These are phyloP conservation scores for Keiferia lycopersicella DNA, from an alignment of 2,888 invertebrate genomes.

Conservation along the genomic window DNA sequence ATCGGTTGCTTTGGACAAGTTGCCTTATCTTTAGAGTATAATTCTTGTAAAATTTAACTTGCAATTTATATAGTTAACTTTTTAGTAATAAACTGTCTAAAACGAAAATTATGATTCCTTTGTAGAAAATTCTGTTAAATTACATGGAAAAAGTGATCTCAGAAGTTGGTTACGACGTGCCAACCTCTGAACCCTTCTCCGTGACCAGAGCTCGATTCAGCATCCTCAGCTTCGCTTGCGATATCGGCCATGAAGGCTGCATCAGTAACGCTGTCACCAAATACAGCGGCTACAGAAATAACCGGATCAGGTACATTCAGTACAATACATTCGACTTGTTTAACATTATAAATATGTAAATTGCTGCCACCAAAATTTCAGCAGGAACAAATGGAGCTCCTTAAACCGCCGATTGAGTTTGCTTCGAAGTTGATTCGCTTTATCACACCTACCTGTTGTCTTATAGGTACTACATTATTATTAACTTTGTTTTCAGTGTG, in stretches of 20 bases:
- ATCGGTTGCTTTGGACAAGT: not conserved
- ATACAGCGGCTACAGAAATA: constrained; percentile 47
- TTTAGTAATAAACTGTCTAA: no score
- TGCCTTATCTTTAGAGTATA: no score
- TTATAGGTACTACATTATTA: no score
- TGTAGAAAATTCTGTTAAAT: constrained; percentile 51
- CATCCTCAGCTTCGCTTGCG: constrained; percentile 83
- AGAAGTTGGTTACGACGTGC: constrained; percentile 58
- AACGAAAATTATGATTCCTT: not conserved
- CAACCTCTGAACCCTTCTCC: constrained; percentile 48
- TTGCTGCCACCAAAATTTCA: no score
- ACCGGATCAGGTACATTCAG: constrained; percentile 41
- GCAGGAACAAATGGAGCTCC: no score
- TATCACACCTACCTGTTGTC: no score
- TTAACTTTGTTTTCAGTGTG: constrained; percentile 57
- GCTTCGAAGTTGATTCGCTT: no score
- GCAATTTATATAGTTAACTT: no score
- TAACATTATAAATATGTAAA: no score
- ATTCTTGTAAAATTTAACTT: no score
- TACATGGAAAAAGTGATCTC: constrained; percentile 55
- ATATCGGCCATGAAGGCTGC: constrained; percentile 81
- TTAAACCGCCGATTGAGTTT: no score
- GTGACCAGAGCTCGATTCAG: constrained; percentile 65
- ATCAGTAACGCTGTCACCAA: constrained; percentile 52
- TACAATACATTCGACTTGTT: no score